These are phyloP conservation scores for Egretta garzetta DNA, from an alignment of 2,113 vertebrate species.

Conservation along the genomic window DNA sequence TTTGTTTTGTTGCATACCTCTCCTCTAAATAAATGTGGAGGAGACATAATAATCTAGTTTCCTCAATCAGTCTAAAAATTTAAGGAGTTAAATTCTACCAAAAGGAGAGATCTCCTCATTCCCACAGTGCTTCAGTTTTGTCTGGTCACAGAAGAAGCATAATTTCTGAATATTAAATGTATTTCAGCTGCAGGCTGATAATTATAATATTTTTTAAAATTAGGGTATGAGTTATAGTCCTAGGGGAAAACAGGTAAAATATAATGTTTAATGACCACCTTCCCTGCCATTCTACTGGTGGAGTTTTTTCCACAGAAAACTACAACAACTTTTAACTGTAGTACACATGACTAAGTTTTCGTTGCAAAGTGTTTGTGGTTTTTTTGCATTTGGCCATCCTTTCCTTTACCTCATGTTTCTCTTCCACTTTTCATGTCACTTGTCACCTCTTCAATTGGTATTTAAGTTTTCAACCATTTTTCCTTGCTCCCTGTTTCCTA, in stretches of 20 bases:
- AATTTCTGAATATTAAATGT: neutral
- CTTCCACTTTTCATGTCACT: neutral
- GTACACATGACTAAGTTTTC: neutral
- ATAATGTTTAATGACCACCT: neutral
- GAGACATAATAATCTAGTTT: neutral
- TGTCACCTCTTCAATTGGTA: neutral
- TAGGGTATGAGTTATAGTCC: accelerated
- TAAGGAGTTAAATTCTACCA: neutral
- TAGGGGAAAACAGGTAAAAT: neutral
- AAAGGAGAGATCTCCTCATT: neutral
- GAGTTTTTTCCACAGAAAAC: accelerated
- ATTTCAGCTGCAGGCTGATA: neutral
- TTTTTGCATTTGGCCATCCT: neutral
- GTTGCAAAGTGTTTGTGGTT: neutral
- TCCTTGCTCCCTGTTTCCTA: neutral
- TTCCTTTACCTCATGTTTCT: neutral
- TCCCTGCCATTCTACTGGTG: neutral
- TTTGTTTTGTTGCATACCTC: neutral
- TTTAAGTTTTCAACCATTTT: neutral
- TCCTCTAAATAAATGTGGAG: neutral
- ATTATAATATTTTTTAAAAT: neutral
- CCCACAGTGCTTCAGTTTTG: accelerated
- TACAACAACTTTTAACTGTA: neutral
- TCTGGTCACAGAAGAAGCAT: neutral
- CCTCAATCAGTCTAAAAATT: neutral